Percentiles rank a stretch among this genome's conserved stretches.
These are phyloP conservation scores for Aphelocoma coerulescens DNA, from an alignment of 2,113 vertebrate species.

Conservation along the genomic window DNA sequence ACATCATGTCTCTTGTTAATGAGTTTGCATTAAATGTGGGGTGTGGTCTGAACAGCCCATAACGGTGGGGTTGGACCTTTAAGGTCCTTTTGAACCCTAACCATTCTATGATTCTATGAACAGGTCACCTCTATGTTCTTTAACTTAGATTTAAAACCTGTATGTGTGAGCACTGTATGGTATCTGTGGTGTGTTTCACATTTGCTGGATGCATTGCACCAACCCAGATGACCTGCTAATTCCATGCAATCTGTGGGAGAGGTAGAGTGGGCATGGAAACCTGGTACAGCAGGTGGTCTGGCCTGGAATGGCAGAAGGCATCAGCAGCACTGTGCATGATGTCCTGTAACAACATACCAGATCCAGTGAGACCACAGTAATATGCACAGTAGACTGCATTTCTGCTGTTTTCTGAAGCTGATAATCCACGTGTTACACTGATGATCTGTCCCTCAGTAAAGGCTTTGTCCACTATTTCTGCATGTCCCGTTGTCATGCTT, in stretches of 20 bases:
- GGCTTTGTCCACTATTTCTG: neutral
- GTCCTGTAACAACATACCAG: neutral
- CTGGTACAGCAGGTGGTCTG: neutral
- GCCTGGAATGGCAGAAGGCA: neutral
- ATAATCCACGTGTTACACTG: neutral
- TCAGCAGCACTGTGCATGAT: fast-evolving
- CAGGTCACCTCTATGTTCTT: neutral
- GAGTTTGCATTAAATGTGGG: neutral
- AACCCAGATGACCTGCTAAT: neutral
- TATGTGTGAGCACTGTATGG: neutral
- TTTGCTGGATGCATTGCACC: neutral
- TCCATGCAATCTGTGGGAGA: fast-evolving
- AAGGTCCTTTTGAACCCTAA: neutral
- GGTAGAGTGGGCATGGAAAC: neutral
- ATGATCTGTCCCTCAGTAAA: neutral
- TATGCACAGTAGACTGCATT: neutral
- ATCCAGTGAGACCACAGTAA: neutral
- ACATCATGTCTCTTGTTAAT: neutral
- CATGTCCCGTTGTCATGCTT: neutral
- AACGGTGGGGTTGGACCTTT: neutral
- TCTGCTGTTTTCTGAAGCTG: neutral
- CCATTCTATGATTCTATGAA: neutral
- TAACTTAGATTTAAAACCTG: neutral
- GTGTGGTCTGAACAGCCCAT: neutral
- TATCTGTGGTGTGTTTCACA: neutral